These are phyloP conservation scores for Percopsis omiscomaycus DNA, from an alignment of 2,797 vertebrate species.

Conservation along the genomic window DNA sequence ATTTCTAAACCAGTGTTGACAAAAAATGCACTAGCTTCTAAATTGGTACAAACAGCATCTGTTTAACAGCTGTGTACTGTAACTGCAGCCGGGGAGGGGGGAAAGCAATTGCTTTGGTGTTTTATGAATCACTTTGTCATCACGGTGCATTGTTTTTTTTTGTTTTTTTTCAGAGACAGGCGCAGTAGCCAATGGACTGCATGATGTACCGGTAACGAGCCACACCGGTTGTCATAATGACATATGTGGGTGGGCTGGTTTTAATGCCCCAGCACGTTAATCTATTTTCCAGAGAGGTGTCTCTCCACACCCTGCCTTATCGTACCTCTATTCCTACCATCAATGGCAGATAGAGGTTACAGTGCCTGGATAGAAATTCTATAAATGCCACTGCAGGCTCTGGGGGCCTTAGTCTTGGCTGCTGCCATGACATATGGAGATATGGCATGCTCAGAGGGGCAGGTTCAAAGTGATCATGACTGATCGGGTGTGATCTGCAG, in stretches of 20 bases:
- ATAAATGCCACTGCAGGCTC: conserved; percentile 9
- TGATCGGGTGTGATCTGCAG: conserved; percentile 32
- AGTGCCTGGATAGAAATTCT: conserved; percentile 24
- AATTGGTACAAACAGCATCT: conserved; percentile 80
- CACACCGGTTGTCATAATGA: conserved; percentile 57
- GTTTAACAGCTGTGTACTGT: conserved; percentile 74
- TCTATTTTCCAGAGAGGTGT: conserved; percentile 42
- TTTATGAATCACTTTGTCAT: conserved; percentile 78
- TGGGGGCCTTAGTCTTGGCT: conserved; percentile 27
- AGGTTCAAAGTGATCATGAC: conserved; percentile 21
- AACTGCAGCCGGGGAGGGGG: conserved; percentile 53
- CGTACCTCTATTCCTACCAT: conserved; percentile 23
- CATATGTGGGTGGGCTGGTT: conserved; percentile 55
- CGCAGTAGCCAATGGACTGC: conserved; percentile 62
- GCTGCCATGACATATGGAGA: conserved; percentile 22
- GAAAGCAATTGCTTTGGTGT: conserved; percentile 55
- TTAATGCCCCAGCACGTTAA: conserved; percentile 45
- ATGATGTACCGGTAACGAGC: conserved; percentile 67
- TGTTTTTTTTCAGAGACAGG: conserved; percentile 42
- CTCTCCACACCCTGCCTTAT: conserved; percentile 37
- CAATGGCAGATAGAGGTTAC: conserved; percentile 44
- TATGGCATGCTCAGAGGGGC: conserved; percentile 13
- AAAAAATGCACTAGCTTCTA: conserved; percentile 75
- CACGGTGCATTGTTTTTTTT: conserved; percentile 46
- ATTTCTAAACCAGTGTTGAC: conserved; percentile 77